Percentiles rank a stretch among this genome's conserved stretches.
Evolutionary conservation across 2,113 vertebrate genomes (phyloP).

Genomic region (Sigmodon hispidus): DNA sequence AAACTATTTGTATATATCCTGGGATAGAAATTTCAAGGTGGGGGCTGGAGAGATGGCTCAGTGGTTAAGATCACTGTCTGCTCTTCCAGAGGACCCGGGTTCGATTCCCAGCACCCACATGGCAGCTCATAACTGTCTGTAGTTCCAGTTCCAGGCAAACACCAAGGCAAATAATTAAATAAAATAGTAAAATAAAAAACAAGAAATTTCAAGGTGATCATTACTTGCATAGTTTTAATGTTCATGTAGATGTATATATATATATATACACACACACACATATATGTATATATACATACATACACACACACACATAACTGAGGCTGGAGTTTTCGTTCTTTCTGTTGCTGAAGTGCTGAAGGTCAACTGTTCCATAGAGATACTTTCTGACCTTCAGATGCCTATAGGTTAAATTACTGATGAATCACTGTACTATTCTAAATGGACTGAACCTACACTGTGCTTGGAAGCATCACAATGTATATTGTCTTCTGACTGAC

Average conservation of each 20-base stretch:
- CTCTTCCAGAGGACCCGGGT: no score
- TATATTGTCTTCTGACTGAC: slow-evolving; percentile 71
- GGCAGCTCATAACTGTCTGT: no score
- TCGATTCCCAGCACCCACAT: no score
- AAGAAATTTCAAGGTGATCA: slow-evolving; percentile 88
- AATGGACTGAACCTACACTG: slow-evolving; percentile 72
- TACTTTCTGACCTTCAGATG: slow-evolving; percentile 86
- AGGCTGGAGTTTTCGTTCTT: slow-evolving; percentile 84
- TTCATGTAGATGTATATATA: no score
- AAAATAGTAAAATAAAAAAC: no score
- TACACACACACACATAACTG: no score
- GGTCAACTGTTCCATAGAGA: slow-evolving; percentile 88
- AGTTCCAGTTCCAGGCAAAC: no score
- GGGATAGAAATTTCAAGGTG: slow-evolving; percentile 84
- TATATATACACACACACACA: no score
- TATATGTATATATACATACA: no score
- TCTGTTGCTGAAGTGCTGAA: slow-evolving; percentile 87
- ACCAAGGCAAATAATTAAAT: no score
- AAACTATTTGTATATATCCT: slow-evolving; percentile 84
- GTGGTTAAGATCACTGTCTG: no score
- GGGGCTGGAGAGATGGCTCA: no score
- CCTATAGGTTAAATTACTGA: slow-evolving; percentile 88
- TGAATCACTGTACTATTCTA: slow-evolving; percentile 83
- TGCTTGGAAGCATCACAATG: slow-evolving; percentile 10
- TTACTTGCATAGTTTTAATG: slow-evolving; percentile 86